A percentile compares a stretch with the other conserved stretches of the same genome.
phyloP scores from a whole-genome alignment of 2,797 vertebrate species.

The Coccyzus lansbergi region DNA sequence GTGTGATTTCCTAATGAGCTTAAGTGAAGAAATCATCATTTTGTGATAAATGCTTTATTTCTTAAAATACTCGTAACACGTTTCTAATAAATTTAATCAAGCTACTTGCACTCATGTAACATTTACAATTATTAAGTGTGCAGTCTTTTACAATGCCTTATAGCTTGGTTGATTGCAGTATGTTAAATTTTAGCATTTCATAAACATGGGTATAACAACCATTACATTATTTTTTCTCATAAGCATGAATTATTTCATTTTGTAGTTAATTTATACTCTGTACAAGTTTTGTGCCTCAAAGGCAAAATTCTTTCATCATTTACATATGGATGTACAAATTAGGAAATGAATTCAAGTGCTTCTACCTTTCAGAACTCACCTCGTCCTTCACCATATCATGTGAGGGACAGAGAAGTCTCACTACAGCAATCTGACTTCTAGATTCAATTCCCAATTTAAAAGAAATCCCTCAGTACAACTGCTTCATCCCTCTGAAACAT shows the following conservation, averaged over 20 bases:
- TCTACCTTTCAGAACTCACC: slow-evolving; percentile 1
- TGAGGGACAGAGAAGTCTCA: not conserved
- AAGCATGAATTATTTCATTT: slow-evolving; percentile 72
- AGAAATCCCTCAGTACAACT: not conserved
- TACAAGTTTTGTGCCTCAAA: slow-evolving; percentile 58
- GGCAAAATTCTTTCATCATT: slow-evolving; percentile 35
- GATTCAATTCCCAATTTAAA: not conserved
- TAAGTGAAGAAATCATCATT: slow-evolving; percentile 84
- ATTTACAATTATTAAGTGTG: slow-evolving; percentile 78
- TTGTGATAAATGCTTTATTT: slow-evolving; percentile 84
- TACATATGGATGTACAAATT: not conserved
- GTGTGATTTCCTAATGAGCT: slow-evolving; percentile 85
- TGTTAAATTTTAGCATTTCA: slow-evolving; percentile 69
- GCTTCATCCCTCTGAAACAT: not conserved
- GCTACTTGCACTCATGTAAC: slow-evolving; percentile 70
- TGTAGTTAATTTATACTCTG: slow-evolving; percentile 67
- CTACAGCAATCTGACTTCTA: not conserved
- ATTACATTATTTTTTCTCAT: slow-evolving; percentile 65
- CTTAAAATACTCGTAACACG: slow-evolving; percentile 80
- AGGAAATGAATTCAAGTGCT: slow-evolving; percentile 34
- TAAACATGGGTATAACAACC: slow-evolving; percentile 68
- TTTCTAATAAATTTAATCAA: slow-evolving; percentile 84
- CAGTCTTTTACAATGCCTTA: slow-evolving; percentile 67
- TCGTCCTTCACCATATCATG: not conserved
- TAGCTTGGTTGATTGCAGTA: slow-evolving; percentile 67